Conservation (phyloP, 2,797 vertebrate genomes). For the Karalla daura region DNA sequence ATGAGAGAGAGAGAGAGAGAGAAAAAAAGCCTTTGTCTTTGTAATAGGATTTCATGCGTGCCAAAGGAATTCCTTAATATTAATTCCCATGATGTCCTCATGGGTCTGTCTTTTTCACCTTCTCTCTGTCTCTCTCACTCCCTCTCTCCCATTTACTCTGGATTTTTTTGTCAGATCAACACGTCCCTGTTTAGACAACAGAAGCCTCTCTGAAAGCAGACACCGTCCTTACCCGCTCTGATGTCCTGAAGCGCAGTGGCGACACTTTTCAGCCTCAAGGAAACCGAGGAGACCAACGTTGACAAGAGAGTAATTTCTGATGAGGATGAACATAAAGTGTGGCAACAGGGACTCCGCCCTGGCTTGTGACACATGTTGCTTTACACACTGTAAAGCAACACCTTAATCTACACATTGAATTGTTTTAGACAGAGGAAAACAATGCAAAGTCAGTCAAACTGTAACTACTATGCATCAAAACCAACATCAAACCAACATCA, state of each 20-base stretch:
- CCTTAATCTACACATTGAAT: too few species aligned
- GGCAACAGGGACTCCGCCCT: too few species aligned
- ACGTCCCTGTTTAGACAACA: constrained; percentile 79
- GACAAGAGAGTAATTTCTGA: too few species aligned
- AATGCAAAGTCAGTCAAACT: background rate
- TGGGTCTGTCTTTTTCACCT: constrained; percentile 15
- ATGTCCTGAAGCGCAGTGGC: constrained; percentile 25
- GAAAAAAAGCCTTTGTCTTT: background rate
- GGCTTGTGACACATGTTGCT: background rate
- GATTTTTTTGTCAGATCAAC: constrained; percentile 65
- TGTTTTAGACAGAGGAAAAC: too few species aligned
- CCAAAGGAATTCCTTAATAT: background rate
- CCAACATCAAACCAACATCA: too few species aligned
- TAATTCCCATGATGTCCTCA: background rate
- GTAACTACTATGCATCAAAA: background rate
- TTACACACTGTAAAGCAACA: too few species aligned
- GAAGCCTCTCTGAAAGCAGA: constrained; percentile 56
- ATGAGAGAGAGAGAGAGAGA: too few species aligned
- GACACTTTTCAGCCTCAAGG: constrained; percentile 29
- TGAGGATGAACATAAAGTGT: too few species aligned
- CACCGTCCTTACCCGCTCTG: constrained; percentile 57
- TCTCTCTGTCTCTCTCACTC: constrained; percentile 27
- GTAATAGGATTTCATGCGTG: background rate
- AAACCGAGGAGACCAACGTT: too few species aligned
- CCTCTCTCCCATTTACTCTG: constrained; percentile 27